Evolutionary conservation across 2,888 invertebrate genomes (phyloP).

Genomic region (Trilocha varians): DNA sequence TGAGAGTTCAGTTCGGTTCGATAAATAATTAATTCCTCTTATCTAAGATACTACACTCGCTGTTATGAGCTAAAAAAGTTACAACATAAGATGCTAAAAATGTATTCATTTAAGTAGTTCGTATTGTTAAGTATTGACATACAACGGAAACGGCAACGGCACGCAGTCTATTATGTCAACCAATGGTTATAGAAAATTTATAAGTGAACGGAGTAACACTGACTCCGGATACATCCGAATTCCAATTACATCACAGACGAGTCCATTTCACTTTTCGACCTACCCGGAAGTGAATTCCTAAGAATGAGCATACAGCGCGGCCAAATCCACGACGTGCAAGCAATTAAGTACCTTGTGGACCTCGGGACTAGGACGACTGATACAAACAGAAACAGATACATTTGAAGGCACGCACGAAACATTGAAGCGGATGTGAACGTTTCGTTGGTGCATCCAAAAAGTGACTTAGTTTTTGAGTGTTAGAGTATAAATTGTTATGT

Average conservation of each 20-base stretch:
- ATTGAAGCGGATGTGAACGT: constrained; percentile 69
- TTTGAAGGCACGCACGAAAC: constrained; percentile 55
- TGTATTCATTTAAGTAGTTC: constrained; percentile 1
- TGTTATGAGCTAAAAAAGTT: no score
- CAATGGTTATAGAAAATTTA: constrained; percentile 61
- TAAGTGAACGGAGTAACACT: constrained; percentile 68
- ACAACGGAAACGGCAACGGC: constrained; percentile 41
- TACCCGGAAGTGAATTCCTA: constrained; percentile 74
- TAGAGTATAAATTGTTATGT: constrained; percentile 56
- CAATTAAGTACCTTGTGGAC: constrained; percentile 38
- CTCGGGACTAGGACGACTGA: constrained; percentile 31
- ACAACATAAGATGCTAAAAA: constrained; percentile 11
- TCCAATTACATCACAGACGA: constrained; percentile 73
- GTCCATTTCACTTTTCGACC: constrained; percentile 73
- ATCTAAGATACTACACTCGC: no score
- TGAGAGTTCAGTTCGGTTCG: no score
- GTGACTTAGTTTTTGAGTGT: constrained; percentile 51
- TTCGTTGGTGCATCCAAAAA: constrained; percentile 44
- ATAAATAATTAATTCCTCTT: no score
- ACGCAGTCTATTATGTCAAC: constrained; percentile 61
- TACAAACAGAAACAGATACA: constrained; percentile 32
- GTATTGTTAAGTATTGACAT: constrained; percentile 27
- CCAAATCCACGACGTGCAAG: constrained; percentile 39
- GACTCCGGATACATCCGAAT: constrained; percentile 73
- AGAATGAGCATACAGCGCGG: constrained; percentile 68